A percentile compares a stretch with the other conserved stretches of the same genome.
Evolutionary conservation across 2,888 invertebrate genomes (phyloP).

Genomic region (Tenthredo amoena): DNA sequence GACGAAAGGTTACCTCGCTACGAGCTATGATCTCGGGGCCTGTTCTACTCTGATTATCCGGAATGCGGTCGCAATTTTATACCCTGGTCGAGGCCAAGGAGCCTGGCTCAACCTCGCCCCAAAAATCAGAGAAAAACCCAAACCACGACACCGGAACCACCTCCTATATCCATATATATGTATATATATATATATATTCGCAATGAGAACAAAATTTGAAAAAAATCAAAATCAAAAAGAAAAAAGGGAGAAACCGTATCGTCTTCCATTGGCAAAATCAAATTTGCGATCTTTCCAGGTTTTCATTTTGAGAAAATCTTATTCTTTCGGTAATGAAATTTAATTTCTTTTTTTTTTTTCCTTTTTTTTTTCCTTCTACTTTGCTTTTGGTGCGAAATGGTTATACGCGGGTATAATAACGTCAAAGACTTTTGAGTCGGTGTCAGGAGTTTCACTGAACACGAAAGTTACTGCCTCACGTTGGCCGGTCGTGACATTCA

Average conservation of each 20-base stretch:
- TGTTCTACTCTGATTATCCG: conserved; percentile 47
- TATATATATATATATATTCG: not conserved
- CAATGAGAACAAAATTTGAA: not conserved
- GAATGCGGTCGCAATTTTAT: conserved; percentile 47
- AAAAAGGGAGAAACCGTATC: not conserved
- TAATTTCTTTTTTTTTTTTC: not conserved
- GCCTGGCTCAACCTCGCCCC: conserved; percentile 8
- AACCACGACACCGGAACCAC: not conserved
- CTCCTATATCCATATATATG: too few relatives aligned
- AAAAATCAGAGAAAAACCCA: conserved; percentile 11
- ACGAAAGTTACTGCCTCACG: conserved; percentile 37
- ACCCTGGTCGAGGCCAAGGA: conserved; percentile 26
- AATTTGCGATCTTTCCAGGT: not conserved
- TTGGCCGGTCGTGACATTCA: conserved; percentile 53
- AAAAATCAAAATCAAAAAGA: not conserved
- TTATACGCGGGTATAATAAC: not conserved
- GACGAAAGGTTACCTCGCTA: conserved; percentile 41
- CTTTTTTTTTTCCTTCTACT: not conserved
- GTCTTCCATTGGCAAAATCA: not conserved
- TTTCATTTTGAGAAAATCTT: not conserved
- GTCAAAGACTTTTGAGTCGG: conserved; percentile 13
- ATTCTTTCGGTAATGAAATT: not conserved
- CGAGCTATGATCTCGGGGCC: conserved; percentile 34
- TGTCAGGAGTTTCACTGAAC: conserved; percentile 41
- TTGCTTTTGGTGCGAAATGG: not conserved